Evolutionary conservation across 2,113 vertebrate genomes (phyloP).

Genomic region (Panurus biarmicus): DNA sequence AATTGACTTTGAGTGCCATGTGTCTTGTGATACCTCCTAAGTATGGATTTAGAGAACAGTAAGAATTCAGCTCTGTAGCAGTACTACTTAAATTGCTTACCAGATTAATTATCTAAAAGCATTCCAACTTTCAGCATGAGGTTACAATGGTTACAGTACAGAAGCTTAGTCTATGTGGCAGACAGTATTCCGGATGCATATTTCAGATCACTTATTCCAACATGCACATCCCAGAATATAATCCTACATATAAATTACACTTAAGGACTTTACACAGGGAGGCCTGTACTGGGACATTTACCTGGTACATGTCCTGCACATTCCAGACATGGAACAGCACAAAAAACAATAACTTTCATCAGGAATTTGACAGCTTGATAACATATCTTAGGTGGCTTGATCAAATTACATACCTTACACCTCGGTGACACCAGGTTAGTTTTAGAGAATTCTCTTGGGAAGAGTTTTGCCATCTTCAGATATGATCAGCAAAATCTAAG

Average conservation of each 20-base stretch:
- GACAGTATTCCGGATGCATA: slow-evolving; percentile 22
- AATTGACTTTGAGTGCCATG: neutral
- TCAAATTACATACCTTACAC: slow-evolving; percentile 36
- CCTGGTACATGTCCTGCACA: slow-evolving; percentile 96
- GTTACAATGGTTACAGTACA: slow-evolving; percentile 31
- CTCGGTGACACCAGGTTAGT: neutral
- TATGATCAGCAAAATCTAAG: slow-evolving; percentile 29
- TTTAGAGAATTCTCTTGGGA: slow-evolving; percentile 4
- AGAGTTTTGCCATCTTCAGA: slow-evolving; percentile 43
- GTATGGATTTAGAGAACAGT: neutral
- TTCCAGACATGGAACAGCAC: slow-evolving; percentile 88
- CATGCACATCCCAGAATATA: slow-evolving; percentile 79
- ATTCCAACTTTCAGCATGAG: slow-evolving; percentile 48
- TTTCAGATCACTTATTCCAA: neutral
- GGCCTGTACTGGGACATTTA: slow-evolving; percentile 81
- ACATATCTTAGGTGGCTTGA: slow-evolving; percentile 46
- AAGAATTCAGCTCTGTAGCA: neutral
- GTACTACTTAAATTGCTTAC: neutral
- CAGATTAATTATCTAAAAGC: slow-evolving; percentile 31
- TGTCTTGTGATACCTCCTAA: neutral
- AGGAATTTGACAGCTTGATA: slow-evolving; percentile 72
- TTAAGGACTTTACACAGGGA: slow-evolving; percentile 58
- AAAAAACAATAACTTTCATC: slow-evolving; percentile 85
- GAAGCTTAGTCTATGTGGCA: slow-evolving; percentile 24
- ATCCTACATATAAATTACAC: slow-evolving; percentile 69